Base-by-base conservation (phyloP, 2,113 vertebrate genomes). In the Heterotis niloticus region DNA sequence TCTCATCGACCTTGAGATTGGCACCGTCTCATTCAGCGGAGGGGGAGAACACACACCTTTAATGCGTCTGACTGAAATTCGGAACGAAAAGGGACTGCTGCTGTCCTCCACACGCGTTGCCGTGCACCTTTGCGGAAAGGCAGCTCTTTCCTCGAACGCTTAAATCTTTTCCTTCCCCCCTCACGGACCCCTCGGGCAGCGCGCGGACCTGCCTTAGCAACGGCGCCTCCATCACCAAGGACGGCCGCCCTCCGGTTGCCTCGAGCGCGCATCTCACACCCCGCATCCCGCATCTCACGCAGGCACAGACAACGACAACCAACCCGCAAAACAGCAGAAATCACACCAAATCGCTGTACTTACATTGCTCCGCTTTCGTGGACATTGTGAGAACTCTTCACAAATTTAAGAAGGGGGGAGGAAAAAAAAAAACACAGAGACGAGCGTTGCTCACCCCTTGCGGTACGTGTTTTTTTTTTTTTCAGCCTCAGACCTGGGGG, bases 301-400 rank as follows among this genome's bases (percentile, higher is more conserved):
- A 44, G 34, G 34, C 34, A 44, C 34, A 44, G 34, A 7, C 34
- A 44, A n/a, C 34, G 34, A 44, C 2, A 44, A 44, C 34, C 34
- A 44, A n/a, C 34, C 34, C 34, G 34, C 34, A 44, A 44, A n/a
- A 44, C 34, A 44, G 3, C 34, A 2, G 34, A 44, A 44, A 44
- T 54, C 17, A 77, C 28, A 65, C 56, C 26, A 26, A 60, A 59
- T 54, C 52, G 78, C 77, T 57, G 85, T 94, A 96, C 96, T 97
- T 92, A 98, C 96, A 98, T 89, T 98, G 96, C 88, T 98, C 96
- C 87, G 96, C 96, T 91, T 98, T 98, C 86, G 96, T 98, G 89
- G 96, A 98, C 96, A 98, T 98, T 89, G 84, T 88, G 88, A 77
- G 82, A 84, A 84, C 82, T 85, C 83, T 88, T 88, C 81, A 59